These are phyloP conservation scores for Ranitomeya imitator DNA, from an alignment of 2,113 vertebrate genomes.

Conservation along the genomic window DNA sequence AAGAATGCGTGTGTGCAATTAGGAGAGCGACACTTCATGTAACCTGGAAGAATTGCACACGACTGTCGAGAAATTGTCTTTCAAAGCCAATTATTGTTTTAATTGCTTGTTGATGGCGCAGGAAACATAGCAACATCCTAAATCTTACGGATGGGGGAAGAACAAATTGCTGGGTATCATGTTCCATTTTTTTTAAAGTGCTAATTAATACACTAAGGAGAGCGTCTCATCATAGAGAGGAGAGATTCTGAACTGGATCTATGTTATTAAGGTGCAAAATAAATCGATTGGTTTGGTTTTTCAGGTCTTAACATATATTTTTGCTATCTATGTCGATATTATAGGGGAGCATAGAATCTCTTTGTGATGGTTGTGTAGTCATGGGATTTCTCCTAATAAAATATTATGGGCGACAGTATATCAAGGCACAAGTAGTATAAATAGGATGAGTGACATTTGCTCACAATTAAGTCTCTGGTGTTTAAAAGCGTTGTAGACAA, in stretches of 20 bases:
- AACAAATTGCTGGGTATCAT: slow-evolving; percentile 50
- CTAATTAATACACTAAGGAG: slow-evolving; percentile 54
- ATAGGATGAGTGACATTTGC: neutral
- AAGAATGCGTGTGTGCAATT: slow-evolving; percentile 18
- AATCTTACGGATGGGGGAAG: slow-evolving; percentile 30
- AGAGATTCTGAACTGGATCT: neutral
- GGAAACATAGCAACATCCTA: slow-evolving; percentile 13
- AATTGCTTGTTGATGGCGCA: slow-evolving; percentile 37
- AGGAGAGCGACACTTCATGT: neutral
- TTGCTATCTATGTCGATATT: neutral
- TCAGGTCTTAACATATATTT: neutral
- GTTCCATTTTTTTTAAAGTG: slow-evolving; percentile 44
- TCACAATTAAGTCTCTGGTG: neutral
- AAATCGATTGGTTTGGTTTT: neutral
- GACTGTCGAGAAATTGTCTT: slow-evolving; percentile 5
- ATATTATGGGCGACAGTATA: neutral
- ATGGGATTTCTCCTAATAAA: neutral
- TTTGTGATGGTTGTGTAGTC: neutral
- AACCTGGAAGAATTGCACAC: slow-evolving; percentile 13
- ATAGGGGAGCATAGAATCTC: neutral
- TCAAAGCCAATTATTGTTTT: slow-evolving; percentile 51
- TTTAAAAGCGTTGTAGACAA: neutral
- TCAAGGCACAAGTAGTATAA: neutral
- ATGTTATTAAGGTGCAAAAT: neutral
- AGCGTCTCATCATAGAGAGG: neutral